Percentiles rank a stretch among this genome's conserved stretches.
phyloP scores from a whole-genome alignment of 1,140 invertebrate species.

The Ips typographus region DNA sequence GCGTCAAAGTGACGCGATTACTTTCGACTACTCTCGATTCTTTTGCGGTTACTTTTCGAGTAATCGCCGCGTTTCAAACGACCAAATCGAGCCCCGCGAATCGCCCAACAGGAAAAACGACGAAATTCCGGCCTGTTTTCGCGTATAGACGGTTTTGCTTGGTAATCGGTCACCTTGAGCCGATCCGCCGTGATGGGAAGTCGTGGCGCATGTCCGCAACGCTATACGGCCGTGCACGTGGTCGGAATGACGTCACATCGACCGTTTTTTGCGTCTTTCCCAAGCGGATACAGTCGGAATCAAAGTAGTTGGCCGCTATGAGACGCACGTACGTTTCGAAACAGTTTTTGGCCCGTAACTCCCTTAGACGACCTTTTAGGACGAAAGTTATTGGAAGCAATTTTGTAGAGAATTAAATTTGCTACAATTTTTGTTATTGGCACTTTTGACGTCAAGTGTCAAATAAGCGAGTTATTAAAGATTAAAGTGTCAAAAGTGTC shows the following conservation, averaged over 20 bases:
- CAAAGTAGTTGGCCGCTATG: no score
- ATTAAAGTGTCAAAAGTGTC: no score
- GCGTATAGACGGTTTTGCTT: neutral
- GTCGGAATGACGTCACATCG: slow-evolving; percentile 19
- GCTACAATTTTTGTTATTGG: no score
- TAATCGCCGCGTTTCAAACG: neutral
- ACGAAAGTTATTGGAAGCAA: no score
- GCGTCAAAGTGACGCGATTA: no score
- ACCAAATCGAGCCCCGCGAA: neutral
- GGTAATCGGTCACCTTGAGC: slow-evolving; percentile 3
- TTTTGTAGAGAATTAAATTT: no score
- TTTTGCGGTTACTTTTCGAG: neutral
- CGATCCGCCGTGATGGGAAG: slow-evolving; percentile 1
- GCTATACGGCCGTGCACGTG: slow-evolving; percentile 24
- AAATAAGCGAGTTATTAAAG: no score
- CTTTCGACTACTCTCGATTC: neutral
- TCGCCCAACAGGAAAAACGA: neutral
- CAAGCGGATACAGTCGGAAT: neutral
- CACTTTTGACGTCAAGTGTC: no score
- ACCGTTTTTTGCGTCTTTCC: neutral
- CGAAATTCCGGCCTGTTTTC: slow-evolving; percentile 19
- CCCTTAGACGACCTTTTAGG: no score
- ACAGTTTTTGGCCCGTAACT: no score
- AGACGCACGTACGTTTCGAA: no score
- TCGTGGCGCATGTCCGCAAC: slow-evolving; percentile 30